Conservation (phyloP, 92 coral and sea anemone species). For the Montipora capitata region DNA sequence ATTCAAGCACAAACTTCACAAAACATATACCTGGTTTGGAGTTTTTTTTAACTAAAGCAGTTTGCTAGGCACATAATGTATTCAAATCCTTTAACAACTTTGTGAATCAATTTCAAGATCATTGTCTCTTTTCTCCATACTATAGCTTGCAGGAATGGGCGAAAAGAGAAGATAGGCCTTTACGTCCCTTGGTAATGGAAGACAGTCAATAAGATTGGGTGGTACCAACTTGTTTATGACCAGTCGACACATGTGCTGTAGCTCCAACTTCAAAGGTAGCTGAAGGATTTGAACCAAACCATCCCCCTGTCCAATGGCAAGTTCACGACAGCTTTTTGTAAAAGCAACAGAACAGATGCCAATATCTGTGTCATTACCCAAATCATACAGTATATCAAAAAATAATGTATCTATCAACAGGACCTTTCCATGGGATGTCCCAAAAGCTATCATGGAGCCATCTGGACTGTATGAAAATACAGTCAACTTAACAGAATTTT, state of each 20-base stretch:
- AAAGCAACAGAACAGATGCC: slow-evolving; percentile 82
- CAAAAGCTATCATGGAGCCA: slow-evolving; percentile 84
- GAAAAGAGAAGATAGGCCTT: slow-evolving; percentile 78
- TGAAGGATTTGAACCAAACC: slow-evolving; percentile 87
- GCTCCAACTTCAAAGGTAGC: slow-evolving; percentile 86
- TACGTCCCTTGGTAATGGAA: slow-evolving; percentile 86
- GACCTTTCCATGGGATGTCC: slow-evolving; percentile 77
- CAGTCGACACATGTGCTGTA: slow-evolving; percentile 90
- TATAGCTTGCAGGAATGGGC: neutral
- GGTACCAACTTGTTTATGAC: slow-evolving; percentile 78
- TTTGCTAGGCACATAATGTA: neutral
- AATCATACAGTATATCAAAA: slow-evolving; percentile 54
- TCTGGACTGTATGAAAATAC: slow-evolving; percentile 82
- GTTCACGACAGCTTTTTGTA: slow-evolving; percentile 87
- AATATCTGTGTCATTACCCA: slow-evolving; percentile 23
- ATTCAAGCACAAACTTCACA: no score
- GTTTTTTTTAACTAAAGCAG: no score
- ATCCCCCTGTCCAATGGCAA: slow-evolving; percentile 87
- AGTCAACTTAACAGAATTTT: slow-evolving; percentile 48
- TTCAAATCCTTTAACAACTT: neutral
- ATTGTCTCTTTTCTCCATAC: neutral
- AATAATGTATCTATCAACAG: slow-evolving; percentile 72
- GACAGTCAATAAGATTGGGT: slow-evolving; percentile 55
- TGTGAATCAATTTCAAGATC: neutral
- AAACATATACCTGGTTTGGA: no score